Evolutionary conservation across 2,797 vertebrate species (phyloP).

Genomic region (Cuculus canorus): DNA sequence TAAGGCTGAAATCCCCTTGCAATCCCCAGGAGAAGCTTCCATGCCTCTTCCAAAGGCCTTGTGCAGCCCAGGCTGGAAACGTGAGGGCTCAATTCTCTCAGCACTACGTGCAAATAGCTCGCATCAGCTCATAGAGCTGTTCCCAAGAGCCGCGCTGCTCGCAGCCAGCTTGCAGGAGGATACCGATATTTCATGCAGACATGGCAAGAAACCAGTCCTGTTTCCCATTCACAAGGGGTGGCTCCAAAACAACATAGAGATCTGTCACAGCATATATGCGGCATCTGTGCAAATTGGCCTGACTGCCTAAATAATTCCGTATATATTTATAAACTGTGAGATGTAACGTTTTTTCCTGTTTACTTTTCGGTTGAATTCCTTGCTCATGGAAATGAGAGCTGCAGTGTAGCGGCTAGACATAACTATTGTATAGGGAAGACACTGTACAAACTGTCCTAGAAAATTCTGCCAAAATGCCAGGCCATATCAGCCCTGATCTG

Average conservation of each 20-base stretch:
- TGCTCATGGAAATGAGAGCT: conserved; percentile 66
- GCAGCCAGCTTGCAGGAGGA: conserved; percentile 61
- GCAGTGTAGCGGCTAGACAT: conserved; percentile 61
- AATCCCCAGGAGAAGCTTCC: neutral
- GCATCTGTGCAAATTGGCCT: conserved; percentile 67
- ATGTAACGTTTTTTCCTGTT: conserved; percentile 75
- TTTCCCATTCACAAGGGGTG: conserved; percentile 45
- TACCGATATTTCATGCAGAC: conserved; percentile 44
- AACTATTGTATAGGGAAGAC: conserved; percentile 66
- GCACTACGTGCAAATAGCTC: conserved; percentile 58
- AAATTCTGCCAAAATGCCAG: conserved; percentile 72
- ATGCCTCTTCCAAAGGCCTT: neutral
- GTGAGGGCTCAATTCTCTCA: neutral
- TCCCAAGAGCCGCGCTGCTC: conserved; percentile 32
- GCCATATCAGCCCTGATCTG: conserved; percentile 65
- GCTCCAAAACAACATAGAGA: conserved; percentile 37
- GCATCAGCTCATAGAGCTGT: conserved; percentile 15
- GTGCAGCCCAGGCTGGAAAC: conserved; percentile 2
- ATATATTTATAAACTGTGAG: conserved; percentile 72
- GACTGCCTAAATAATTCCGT: conserved; percentile 60
- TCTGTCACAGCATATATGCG: conserved; percentile 48
- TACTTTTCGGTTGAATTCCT: conserved; percentile 76
- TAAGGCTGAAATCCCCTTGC: neutral
- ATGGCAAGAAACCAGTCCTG: conserved; percentile 50
- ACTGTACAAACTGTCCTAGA: conserved; percentile 76